Conservation (phyloP, 92 coral and sea anemone genomes). For the Micromussa lordhowensis region DNA sequence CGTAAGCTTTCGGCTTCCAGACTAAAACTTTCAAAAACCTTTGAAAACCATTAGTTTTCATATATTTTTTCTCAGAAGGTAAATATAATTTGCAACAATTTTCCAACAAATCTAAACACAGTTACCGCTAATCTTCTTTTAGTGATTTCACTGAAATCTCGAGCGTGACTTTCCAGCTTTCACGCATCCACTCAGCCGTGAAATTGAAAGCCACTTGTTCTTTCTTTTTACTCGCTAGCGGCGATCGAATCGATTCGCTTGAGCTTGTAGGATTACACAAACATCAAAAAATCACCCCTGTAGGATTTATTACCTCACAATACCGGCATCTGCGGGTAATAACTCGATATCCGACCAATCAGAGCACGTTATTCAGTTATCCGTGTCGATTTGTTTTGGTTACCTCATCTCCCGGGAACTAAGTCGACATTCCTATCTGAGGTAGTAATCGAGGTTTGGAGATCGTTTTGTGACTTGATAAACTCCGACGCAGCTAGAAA, state of each 20-base stretch:
- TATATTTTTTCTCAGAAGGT: too few relatives aligned
- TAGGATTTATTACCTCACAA: conserved; percentile 77
- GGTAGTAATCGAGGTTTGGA: conserved; percentile 43
- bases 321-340: conserved; percentile 81
- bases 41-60: too few relatives aligned
- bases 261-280: conserved; percentile 38
- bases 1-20: too few relatives aligned
- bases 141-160: background rate
- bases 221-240: background rate
- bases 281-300: conserved; percentile 43
- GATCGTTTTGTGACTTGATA: background rate
- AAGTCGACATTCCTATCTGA: conserved; percentile 42
- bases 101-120: background rate
- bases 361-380: conserved; percentile 6
- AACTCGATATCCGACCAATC: conserved; percentile 33
- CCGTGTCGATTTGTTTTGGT: conserved; percentile 48
- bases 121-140: background rate
- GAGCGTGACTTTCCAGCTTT: background rate
- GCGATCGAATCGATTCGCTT: conserved; percentile 33
- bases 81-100: too few relatives aligned
- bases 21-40: too few relatives aligned
- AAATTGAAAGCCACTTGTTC: conserved; percentile 35
- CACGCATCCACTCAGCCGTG: conserved; percentile 4
- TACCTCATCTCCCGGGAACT: conserved; percentile 60
- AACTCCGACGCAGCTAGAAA: conserved; percentile 38